phyloP scores from a whole-genome alignment of 1,140 invertebrate species.

The Zaprionus davidi region DNA sequence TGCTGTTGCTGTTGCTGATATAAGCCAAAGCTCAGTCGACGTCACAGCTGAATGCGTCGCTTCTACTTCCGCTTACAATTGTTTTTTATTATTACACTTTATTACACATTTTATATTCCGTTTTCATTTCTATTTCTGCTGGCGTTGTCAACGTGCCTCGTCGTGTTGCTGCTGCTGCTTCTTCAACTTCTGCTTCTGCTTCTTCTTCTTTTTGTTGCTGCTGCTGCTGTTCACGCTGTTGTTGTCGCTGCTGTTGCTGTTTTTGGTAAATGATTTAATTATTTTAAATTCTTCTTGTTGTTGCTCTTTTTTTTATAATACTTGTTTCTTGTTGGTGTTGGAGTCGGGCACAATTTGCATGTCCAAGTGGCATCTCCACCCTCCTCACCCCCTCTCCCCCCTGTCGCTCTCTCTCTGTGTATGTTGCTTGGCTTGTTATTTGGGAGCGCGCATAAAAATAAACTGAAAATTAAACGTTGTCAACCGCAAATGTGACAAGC shows the following conservation, averaged over 20 bases:
- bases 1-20: conserved; percentile 46
- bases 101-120: conserved; percentile 72
- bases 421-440: conserved; percentile 47
- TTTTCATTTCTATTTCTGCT: conserved; percentile 62
- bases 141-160: conserved; percentile 13
- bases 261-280: conserved; percentile 75
- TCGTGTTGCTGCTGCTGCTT: conserved; percentile 7
- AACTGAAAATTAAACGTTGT: conserved; percentile 72
- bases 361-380: conserved; percentile 5
- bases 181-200: not conserved
- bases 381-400: not conserved
- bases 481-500: conserved; percentile 77
- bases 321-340: conserved; percentile 33
- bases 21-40: conserved; percentile 58
- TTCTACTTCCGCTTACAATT: conserved; percentile 78
- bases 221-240: not conserved
- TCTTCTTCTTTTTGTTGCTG: not conserved
- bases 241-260: conserved; percentile 26
- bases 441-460: conserved; percentile 58
- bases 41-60: conserved; percentile 76
- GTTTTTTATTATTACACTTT: conserved; percentile 73
- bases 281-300: conserved; percentile 50
- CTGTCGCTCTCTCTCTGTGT: not conserved
- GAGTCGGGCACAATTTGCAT: conserved; percentile 41
- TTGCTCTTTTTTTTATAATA: conserved; percentile 17